Evolutionary conservation across 1,140 invertebrate species (phyloP), one percentile per base, ranked within the genome.

Genomic region (Uloborus diversus): DNA sequence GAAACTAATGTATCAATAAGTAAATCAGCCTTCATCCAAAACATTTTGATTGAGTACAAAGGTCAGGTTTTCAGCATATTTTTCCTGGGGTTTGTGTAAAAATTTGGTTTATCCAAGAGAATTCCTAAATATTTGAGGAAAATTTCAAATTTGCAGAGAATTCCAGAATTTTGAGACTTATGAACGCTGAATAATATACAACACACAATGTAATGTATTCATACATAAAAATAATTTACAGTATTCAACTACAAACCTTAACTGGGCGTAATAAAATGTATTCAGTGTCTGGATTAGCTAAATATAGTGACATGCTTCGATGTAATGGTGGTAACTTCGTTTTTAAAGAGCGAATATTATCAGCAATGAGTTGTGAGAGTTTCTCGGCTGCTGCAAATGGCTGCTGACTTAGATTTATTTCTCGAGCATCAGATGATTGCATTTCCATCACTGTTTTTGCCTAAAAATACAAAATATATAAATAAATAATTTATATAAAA

Each of bases 271-370:
- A 97, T 1, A 99, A 89, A 85, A 98, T 98, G 83, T 95, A 95
- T 86, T 99, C 96, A 0, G 97, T 99, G 87, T 98, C 96, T 82
- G 92, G 91, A 88, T 98, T 99, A n/a, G 96, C 94, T 20, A 99
- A 88, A 87, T 99, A 99, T 0, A 99, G 88, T 82, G 95, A 92
- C 95, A 99, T 96, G 5, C 93, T 93, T 1, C 92, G 90, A 83
- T 97, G 94, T 3, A 98, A 87, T 3, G 89, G 89, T 0, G 94
- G 92, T 28, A 97, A 88, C 81, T 93, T 92, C 1, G 91, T 89
- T 86, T 95, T 95, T 28, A 97, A 92, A 47, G 91, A 87, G 56
- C 92, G 90, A 82, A 89, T 86, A 4, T 87, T 86, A 82, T 89
- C 88, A n/a, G 86, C 83, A 14, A 88, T 84, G 51, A 88, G 80